Evolutionary conservation across 2,797 vertebrate genomes (phyloP).

Genomic region (Crocidura indochinensis): DNA sequence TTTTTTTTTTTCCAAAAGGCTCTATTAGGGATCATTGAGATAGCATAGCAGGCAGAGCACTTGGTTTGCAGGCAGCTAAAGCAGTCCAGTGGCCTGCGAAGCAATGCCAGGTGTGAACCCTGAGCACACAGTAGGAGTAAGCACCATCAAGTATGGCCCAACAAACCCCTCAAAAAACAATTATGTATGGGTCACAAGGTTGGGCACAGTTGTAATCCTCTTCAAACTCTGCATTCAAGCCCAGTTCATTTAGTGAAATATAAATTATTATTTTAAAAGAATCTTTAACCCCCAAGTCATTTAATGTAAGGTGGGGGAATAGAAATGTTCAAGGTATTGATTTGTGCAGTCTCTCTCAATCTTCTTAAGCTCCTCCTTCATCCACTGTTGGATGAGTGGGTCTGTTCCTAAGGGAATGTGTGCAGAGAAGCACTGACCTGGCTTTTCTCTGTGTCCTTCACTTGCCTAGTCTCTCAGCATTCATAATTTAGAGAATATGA

Average conservation of each 20-base stretch:
- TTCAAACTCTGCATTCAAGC: background rate
- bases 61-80: too few species aligned
- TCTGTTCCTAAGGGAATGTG: slow-evolving; percentile 48
- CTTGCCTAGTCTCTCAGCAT: slow-evolving; percentile 64
- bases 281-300: background rate
- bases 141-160: too few species aligned
- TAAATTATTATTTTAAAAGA: slow-evolving; percentile 6
- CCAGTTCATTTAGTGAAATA: background rate
- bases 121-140: too few species aligned
- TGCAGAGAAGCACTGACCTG: slow-evolving; percentile 49
- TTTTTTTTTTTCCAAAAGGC: too few species aligned
- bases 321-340: slow-evolving; percentile 38
- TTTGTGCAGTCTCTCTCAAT: slow-evolving; percentile 55
- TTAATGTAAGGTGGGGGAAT: background rate
- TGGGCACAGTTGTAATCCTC: background rate
- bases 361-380: slow-evolving; percentile 48
- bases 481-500: slow-evolving; percentile 71
- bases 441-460: slow-evolving; percentile 45
- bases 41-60: too few species aligned
- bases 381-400: slow-evolving; percentile 63
- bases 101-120: too few species aligned
- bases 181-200: too few species aligned
- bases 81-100: too few species aligned
- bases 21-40: too few species aligned
- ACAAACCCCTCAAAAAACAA: too few species aligned